Base-by-base conservation (phyloP, 2,797 vertebrate species). In the Hyperoplus lanceolatus region DNA sequence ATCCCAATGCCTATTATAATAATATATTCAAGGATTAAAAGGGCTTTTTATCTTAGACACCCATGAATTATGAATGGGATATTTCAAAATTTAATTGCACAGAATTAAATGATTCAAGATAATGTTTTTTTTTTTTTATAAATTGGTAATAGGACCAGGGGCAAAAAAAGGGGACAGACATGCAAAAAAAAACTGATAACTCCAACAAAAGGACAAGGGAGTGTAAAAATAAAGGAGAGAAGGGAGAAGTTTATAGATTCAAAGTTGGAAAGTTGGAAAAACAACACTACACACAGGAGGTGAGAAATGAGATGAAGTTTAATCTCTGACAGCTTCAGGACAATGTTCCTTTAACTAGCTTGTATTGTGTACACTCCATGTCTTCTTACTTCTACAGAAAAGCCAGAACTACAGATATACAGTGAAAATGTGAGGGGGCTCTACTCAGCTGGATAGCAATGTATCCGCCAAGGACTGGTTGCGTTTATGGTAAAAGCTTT, bases 91-190 rank as follows among this genome's bases (percentile, higher is more conserved):
- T 91, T 89, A 96, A 94, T 95, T 96, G 96, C 87, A 90, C 90
- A 84, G 93, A 96, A 97, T 96, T 96, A 93, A 96, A 96, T 96
- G 94, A 96, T 96, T 96, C 93, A 96, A 96, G 96, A 95, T 95
- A 94, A 95, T 96, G 93, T 94, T 96, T 96, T 91, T 94, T 96
- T 95, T 95, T 29, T 3, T 29, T 3, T 29, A 96, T 95, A 94
- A 95, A 96, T 94, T 93, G 87, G 87, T 96, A 94, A 96, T 87
- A 11, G 81, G 93, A 90, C 94, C 87, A 86, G 85, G 73, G 92
- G 82, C 81, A 87, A 87, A 82, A 73, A 77, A 81, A 74, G 68
- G 68, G 59, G 57, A 82, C 86, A 79, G 82, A 89, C 87, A 88
- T 84, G 65, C 81, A 88, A 92, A 89, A 85, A 90, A 86, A 83